phyloP scores from a whole-genome alignment of 1,140 invertebrate species.

The Hycleus phaleratus region DNA sequence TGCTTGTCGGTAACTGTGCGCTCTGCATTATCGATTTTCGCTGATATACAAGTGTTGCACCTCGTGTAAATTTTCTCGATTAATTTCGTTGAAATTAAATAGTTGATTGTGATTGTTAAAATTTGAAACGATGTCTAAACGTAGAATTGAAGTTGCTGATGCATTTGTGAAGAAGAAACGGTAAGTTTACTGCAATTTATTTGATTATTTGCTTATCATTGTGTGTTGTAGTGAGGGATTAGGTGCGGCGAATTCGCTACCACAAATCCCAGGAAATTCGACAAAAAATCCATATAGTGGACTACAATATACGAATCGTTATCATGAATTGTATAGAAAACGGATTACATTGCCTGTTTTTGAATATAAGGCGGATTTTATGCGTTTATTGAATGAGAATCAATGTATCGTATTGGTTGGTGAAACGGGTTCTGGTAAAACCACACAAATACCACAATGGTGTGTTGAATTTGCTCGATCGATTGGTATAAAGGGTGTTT shows the following conservation, averaged over 20 bases:
- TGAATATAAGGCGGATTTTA: conserved; percentile 95
- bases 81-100: too few species aligned
- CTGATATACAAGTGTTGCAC: too few species aligned
- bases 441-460: conserved; percentile 91
- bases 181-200: conserved; percentile 44
- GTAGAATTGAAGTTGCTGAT: conserved; percentile 74
- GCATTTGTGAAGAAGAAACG: conserved; percentile 69
- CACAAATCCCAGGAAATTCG: conserved; percentile 47
- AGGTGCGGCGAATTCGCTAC: conserved; percentile 30
- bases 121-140: conserved; percentile 62
- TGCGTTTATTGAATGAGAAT: conserved; percentile 81
- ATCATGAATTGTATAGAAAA: conserved; percentile 80
- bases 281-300: conserved; percentile 62
- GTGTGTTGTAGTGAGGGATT: conserved; percentile 33
- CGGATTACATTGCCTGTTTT: conserved; percentile 91
- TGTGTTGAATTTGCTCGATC: conserved; percentile 82
- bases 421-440: conserved; percentile 98
- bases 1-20: too few species aligned
- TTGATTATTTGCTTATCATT: not conserved
- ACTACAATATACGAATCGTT: conserved; percentile 70
- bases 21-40: too few species aligned
- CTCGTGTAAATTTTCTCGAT: too few species aligned
- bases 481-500: conserved; percentile 73
- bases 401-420: conserved; percentile 92
- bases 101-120: not conserved